phyloP scores from a whole-genome alignment of 2,797 vertebrate genomes.

The Oophaga sylvatica region DNA sequence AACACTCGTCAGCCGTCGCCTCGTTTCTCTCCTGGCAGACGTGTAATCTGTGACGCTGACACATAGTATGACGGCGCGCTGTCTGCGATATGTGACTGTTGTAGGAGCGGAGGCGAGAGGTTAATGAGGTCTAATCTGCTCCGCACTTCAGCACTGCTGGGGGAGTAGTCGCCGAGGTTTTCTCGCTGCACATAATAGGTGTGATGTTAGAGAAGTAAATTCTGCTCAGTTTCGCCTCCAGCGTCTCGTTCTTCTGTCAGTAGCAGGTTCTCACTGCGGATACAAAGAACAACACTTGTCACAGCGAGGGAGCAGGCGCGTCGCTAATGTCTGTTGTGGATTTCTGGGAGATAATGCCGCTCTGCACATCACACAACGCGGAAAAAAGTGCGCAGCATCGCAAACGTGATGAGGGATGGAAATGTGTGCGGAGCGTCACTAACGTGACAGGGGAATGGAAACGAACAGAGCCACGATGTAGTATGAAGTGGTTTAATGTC shows the following conservation, averaged over 20 bases:
- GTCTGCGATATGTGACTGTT: background rate
- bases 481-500: no score
- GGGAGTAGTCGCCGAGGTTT: no score
- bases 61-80: background rate
- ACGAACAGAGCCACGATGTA: no score
- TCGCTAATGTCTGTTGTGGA: constrained; percentile 20
- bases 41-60: constrained; percentile 10
- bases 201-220: background rate
- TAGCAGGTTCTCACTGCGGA: constrained; percentile 15
- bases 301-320: background rate
- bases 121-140: constrained; percentile 12
- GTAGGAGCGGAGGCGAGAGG: constrained; percentile 4
- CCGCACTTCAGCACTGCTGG: background rate
- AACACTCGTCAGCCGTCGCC: background rate
- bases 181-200: constrained; percentile 21
- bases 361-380: background rate
- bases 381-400: no score
- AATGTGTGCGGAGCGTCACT: no score
- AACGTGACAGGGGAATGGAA: no score
- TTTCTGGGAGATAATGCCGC: constrained; percentile 16
- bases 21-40: background rate
- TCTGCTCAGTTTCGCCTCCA: background rate
- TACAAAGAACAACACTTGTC: constrained; percentile 7
- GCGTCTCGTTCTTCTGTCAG: constrained; percentile 7
- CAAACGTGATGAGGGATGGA: no score